Conservation (phyloP, 2,113 vertebrate genomes). For the Scomber japonicus region DNA sequence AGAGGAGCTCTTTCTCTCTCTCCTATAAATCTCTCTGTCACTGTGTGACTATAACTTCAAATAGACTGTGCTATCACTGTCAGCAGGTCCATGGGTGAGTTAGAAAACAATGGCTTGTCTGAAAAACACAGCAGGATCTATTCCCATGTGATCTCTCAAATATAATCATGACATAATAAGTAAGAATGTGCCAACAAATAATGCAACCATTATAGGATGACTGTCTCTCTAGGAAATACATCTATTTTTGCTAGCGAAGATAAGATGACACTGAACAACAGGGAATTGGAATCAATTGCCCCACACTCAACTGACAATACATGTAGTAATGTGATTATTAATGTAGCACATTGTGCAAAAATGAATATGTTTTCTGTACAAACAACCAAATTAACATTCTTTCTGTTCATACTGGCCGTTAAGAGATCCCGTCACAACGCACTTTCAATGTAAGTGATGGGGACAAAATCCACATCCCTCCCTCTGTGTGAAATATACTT, state of each 20-base stretch:
- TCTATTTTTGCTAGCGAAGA: background rate
- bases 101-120: constrained; percentile 61
- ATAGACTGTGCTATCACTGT: constrained; percentile 68
- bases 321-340: too few relatives aligned
- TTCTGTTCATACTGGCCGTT: too few relatives aligned
- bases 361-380: background rate
- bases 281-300: too few relatives aligned
- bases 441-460: too few relatives aligned
- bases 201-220: constrained; percentile 9
- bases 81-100: constrained; percentile 34
- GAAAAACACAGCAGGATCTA: constrained; percentile 45
- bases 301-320: too few relatives aligned
- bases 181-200: constrained; percentile 42
- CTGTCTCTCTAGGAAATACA: constrained; percentile 5
- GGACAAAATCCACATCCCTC: too few relatives aligned
- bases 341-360: background rate
- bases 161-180: constrained; percentile 32
- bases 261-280: background rate
- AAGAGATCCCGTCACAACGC: too few relatives aligned
- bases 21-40: constrained; percentile 69
- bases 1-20: constrained; percentile 36
- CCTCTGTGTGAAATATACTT: too few relatives aligned
- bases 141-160: constrained; percentile 45
- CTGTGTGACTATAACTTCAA: constrained; percentile 65
- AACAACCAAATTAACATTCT: background rate